Percentiles rank a stretch among this genome's conserved stretches.
Evolutionary conservation across 2,888 invertebrate species (phyloP).

Genomic region (Catocala sponsa): DNA sequence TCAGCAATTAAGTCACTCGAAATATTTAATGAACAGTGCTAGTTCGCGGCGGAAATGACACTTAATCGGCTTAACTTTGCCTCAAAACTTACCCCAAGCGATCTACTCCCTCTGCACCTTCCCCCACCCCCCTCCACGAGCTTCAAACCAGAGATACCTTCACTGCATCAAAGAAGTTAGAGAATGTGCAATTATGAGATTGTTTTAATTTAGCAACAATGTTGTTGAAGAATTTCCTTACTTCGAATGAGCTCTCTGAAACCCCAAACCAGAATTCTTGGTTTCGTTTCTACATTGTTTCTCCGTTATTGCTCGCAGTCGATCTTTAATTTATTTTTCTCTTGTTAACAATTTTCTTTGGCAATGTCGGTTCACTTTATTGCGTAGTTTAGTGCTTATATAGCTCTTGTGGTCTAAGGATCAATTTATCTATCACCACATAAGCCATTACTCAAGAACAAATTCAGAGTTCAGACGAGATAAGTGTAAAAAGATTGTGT

Average conservation of each 20-base stretch:
- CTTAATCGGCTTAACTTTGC: slow-evolving; percentile 86
- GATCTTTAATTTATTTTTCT: slow-evolving; percentile 71
- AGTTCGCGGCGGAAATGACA: slow-evolving; percentile 86
- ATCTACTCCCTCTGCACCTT: slow-evolving; percentile 52
- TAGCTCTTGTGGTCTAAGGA: too few relatives aligned
- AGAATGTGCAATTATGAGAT: slow-evolving; percentile 88
- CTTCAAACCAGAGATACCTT: slow-evolving; percentile 63
- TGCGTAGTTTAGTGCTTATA: not conserved
- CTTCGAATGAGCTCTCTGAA: slow-evolving; percentile 76
- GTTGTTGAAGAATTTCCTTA: slow-evolving; percentile 84
- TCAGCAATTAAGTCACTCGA: slow-evolving; percentile 84
- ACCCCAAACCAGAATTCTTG: slow-evolving; percentile 85
- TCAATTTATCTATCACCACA: too few relatives aligned
- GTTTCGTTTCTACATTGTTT: slow-evolving; percentile 82
- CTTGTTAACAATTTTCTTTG: slow-evolving; percentile 47
- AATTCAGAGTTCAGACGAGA: too few relatives aligned
- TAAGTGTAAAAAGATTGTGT: too few relatives aligned
- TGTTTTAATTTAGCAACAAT: slow-evolving; percentile 88
- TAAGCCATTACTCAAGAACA: too few relatives aligned
- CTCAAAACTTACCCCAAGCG: slow-evolving; percentile 78
- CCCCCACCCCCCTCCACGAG: slow-evolving; percentile 25
- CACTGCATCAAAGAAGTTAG: slow-evolving; percentile 85
- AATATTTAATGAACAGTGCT: slow-evolving; percentile 87
- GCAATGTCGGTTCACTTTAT: slow-evolving; percentile 31
- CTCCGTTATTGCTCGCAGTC: slow-evolving; percentile 74